These are phyloP conservation scores for Agonopterix subpropinquella DNA, from an alignment of 2,888 invertebrate genomes.

Conservation along the genomic window DNA sequence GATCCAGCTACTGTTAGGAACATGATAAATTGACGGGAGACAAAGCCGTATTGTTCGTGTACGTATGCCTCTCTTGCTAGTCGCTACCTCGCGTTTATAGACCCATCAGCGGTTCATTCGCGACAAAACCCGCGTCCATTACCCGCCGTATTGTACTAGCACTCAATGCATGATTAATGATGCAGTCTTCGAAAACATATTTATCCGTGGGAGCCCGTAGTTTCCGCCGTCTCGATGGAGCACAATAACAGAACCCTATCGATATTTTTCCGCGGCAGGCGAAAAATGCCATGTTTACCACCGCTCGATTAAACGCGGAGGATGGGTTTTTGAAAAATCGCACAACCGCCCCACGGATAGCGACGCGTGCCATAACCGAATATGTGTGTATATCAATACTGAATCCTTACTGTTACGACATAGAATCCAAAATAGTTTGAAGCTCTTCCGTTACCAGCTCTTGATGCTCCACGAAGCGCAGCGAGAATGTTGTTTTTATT, in stretches of 20 bases:
- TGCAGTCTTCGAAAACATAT: constrained; percentile 58
- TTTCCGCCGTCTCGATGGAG: constrained; percentile 32
- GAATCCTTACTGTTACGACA: constrained; percentile 15
- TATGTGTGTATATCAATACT: constrained; percentile 14
- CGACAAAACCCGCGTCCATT: constrained; percentile 59
- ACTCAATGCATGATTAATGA: constrained; percentile 71
- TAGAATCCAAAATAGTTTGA: constrained; percentile 26
- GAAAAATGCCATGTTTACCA: constrained; percentile 70
- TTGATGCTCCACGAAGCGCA: constrained; percentile 38
- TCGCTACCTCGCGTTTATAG: constrained; percentile 34
- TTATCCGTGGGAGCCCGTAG: constrained; percentile 50
- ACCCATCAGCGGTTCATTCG: constrained; percentile 37
- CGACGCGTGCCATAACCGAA: constrained; percentile 40
- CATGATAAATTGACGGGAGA: constrained; percentile 45
- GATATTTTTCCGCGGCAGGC: constrained; percentile 56
- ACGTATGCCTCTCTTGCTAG: constrained; percentile 13
- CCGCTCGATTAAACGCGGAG: constrained; percentile 66
- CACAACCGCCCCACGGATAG: constrained; percentile 36
- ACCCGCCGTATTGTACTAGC: constrained; percentile 45
- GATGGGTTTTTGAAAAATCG: constrained; percentile 62
- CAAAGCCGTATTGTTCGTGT: constrained; percentile 45
- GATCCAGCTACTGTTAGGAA: constrained; percentile 17
- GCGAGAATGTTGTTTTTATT: constrained; percentile 64
- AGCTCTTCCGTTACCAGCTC: constrained; percentile 16
- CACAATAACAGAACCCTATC: constrained; percentile 50